Conservation (phyloP, 2,888 invertebrate species). For the Aphidius colemani region DNA sequence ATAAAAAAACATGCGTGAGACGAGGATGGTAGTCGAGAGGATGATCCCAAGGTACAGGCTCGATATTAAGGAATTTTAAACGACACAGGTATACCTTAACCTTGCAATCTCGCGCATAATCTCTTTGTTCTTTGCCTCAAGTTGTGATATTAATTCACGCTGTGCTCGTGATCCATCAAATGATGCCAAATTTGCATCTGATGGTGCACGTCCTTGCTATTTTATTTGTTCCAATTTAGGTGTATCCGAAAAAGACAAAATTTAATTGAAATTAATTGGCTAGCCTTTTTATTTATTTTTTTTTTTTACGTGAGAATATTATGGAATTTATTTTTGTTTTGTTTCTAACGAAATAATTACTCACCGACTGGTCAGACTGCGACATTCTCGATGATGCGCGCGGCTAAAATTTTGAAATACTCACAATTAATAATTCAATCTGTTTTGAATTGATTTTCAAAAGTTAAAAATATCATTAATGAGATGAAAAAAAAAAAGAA, state of each 20-base stretch:
- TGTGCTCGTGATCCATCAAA: conserved; percentile 89
- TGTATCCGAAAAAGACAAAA: conserved; percentile 1
- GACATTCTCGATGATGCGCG: conserved; percentile 55
- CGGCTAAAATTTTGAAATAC: conserved; percentile 42
- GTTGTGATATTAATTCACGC: conserved; percentile 86
- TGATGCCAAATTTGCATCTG: conserved; percentile 72
- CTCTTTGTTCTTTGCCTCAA: conserved; percentile 94
- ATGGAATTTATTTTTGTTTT: conserved; percentile 2
- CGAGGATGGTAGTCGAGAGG: conserved; percentile 56
- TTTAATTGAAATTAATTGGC: neutral
- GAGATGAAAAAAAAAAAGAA: conserved; percentile 17
- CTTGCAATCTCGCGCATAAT: conserved; percentile 94
- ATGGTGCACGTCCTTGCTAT: conserved; percentile 70
- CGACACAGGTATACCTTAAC: conserved; percentile 69
- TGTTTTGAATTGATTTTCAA: conserved; percentile 22
- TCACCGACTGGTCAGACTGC: conserved; percentile 55
- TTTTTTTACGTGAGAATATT: neutral
- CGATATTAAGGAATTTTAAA: conserved; percentile 56
- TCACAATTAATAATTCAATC: conserved; percentile 26
- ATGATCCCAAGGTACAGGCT: conserved; percentile 56
- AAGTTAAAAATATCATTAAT: neutral
- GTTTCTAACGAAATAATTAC: conserved; percentile 31
- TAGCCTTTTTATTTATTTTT: too few relatives aligned
- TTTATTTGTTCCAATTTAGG: neutral
- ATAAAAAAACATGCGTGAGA: conserved; percentile 54